Evolutionary conservation across 2,113 vertebrate species (phyloP).

Genomic region (Eptesicus fuscus): DNA sequence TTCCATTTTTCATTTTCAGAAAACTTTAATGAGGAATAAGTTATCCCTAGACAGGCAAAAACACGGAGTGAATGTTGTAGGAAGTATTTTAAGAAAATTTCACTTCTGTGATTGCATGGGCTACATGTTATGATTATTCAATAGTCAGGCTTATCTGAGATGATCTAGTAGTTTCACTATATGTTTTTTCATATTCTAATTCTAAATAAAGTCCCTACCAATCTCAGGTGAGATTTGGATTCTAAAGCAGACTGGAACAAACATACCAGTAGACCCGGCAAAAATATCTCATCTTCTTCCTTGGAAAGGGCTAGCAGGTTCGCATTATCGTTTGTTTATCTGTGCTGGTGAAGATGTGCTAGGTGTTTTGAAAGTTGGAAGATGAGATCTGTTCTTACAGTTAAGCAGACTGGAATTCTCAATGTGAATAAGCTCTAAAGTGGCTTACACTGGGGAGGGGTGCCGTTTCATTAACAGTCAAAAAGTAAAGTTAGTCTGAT

Average conservation of each 20-base stretch:
- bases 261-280: background rate
- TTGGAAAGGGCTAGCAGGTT: background rate
- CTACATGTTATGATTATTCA: background rate
- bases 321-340: background rate
- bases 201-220: background rate
- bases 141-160: background rate
- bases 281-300: background rate
- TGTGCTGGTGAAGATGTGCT: background rate
- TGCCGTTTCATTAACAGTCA: background rate
- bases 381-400: background rate
- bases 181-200: background rate
- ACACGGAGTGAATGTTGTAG: background rate
- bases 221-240: background rate
- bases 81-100: background rate
- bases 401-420: background rate
- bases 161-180: background rate
- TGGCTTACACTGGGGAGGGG: background rate
- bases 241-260: background rate
- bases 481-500: background rate
- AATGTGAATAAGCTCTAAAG: background rate
- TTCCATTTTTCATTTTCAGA: conserved; percentile 16
- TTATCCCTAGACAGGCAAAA: background rate
- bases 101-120: background rate
- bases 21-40: background rate
- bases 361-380: background rate